These are phyloP conservation scores for Elegia similella DNA, from an alignment of 2,888 invertebrate genomes.

Conservation along the genomic window DNA sequence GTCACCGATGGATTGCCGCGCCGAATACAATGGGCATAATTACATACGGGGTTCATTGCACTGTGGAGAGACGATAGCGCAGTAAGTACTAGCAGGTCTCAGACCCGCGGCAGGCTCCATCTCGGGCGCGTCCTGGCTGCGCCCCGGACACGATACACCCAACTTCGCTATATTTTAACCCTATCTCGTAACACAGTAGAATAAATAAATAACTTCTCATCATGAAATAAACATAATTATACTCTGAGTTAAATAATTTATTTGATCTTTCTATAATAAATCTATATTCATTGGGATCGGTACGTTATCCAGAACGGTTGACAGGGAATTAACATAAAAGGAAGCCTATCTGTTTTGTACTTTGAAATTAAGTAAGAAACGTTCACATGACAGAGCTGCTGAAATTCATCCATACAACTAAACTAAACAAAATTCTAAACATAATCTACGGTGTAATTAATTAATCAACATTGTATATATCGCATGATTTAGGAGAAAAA, in stretches of 20 bases:
- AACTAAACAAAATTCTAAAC: conserved; percentile 63
- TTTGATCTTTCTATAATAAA: conserved; percentile 62
- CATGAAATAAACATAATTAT: conserved; percentile 63
- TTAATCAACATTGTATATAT: conserved; percentile 62
- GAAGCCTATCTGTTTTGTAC: conserved; percentile 74
- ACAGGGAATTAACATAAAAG: conserved; percentile 49
- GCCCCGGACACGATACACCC: conserved; percentile 49
- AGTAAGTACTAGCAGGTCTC: conserved; percentile 52
- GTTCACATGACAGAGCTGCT: conserved; percentile 61
- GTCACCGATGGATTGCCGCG: conserved; percentile 51
- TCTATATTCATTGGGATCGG: conserved; percentile 51
- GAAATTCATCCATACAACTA: conserved; percentile 63
- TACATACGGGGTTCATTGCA: conserved; percentile 72
- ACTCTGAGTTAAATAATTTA: conserved; percentile 66
- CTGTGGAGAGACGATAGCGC: conserved; percentile 62
- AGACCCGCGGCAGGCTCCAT: not conserved
- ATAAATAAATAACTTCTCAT: conserved; percentile 70
- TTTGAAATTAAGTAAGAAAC: conserved; percentile 70
- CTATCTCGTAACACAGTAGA: conserved; percentile 54
- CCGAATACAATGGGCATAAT: conserved; percentile 63
- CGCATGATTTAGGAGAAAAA: conserved; percentile 46
- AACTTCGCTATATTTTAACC: conserved; percentile 55
- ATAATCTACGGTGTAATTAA: conserved; percentile 53
- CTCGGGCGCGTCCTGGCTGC: conserved; percentile 20
- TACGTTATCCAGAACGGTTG: conserved; percentile 57